These are phyloP conservation scores for Drosophila baimaii DNA, from an alignment of 1,140 invertebrate genomes.

Conservation along the genomic window DNA sequence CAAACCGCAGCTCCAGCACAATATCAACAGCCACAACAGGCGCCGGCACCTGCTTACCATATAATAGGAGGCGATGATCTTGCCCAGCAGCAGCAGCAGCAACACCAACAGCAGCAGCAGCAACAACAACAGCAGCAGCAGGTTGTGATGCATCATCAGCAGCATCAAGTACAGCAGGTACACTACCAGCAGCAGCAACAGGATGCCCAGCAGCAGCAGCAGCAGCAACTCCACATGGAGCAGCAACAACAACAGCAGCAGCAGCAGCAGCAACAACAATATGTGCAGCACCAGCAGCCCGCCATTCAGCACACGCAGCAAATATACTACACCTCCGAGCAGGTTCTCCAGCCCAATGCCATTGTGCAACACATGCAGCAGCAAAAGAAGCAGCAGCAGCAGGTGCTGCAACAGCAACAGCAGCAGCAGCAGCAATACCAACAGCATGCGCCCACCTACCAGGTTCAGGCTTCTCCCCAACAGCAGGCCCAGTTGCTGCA, in stretches of 20 bases:
- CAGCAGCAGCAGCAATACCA: constrained; percentile 64
- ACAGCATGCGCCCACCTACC: constrained; percentile 58
- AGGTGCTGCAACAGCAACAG: constrained; percentile 53
- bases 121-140: constrained; percentile 67
- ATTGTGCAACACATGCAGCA: constrained; percentile 80
- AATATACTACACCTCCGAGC: constrained; percentile 77
- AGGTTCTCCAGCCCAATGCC: constrained; percentile 66
- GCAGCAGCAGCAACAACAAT: constrained; percentile 68
- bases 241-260: constrained; percentile 62
- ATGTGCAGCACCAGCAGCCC: constrained; percentile 68
- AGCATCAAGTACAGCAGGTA: constrained; percentile 58
- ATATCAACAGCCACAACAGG: constrained; percentile 67
- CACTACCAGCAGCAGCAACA: constrained; percentile 65
- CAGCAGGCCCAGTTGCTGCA: constrained; percentile 69
- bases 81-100: constrained; percentile 71
- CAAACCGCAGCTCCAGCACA: constrained; percentile 69
- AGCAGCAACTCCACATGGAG: constrained; percentile 63
- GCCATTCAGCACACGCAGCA: constrained; percentile 72
- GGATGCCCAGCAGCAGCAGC: constrained; percentile 55
- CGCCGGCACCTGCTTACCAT: constrained; percentile 66
- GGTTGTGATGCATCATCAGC: constrained; percentile 69
- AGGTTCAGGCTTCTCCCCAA: constrained; percentile 68
- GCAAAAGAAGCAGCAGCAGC: constrained; percentile 78
- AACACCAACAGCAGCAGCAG: constrained; percentile 57
- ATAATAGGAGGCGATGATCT: constrained; percentile 74